phyloP scores from a whole-genome alignment of 2,888 invertebrate species.

The Drosophila paracracens region DNA sequence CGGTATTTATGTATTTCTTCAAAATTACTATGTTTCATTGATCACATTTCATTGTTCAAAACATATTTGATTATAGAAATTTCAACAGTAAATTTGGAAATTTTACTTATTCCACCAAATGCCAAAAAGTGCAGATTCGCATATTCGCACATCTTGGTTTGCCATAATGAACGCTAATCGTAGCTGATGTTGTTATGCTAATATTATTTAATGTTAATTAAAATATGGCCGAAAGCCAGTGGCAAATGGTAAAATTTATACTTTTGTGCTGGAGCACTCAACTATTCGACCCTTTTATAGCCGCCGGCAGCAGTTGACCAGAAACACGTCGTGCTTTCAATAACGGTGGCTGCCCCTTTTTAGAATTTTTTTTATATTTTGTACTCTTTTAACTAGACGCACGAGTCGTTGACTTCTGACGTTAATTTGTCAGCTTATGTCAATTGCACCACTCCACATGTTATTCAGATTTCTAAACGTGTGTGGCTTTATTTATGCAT shows the following conservation, averaged over 20 bases:
- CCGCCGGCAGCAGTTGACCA: constrained; percentile 48
- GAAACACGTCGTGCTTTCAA: constrained; percentile 70
- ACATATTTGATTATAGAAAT: neutral
- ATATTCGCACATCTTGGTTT: neutral
- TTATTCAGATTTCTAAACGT: constrained; percentile 25
- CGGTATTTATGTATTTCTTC: no score
- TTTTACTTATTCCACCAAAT: constrained; percentile 5
- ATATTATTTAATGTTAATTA: constrained; percentile 61
- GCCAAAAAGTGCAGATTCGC: neutral
- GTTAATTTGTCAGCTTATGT: constrained; percentile 66
- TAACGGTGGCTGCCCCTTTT: constrained; percentile 50
- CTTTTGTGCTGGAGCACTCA: constrained; percentile 51
- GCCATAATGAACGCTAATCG: constrained; percentile 19
- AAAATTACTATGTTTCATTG: no score
- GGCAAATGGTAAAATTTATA: constrained; percentile 48
- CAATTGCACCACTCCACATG: constrained; percentile 44
- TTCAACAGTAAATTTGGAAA: neutral
- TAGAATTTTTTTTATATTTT: constrained; percentile 22
- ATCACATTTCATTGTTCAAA: neutral
- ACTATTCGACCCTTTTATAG: constrained; percentile 45
- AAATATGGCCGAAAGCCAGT: constrained; percentile 69
- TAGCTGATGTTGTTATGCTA: constrained; percentile 25
- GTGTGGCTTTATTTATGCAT: constrained; percentile 36
- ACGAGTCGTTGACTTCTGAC: constrained; percentile 48
- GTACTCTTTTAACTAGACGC: constrained; percentile 29